These are phyloP conservation scores for Nasonia longicornis DNA, from an alignment of 1,140 invertebrate genomes.

Conservation along the genomic window DNA sequence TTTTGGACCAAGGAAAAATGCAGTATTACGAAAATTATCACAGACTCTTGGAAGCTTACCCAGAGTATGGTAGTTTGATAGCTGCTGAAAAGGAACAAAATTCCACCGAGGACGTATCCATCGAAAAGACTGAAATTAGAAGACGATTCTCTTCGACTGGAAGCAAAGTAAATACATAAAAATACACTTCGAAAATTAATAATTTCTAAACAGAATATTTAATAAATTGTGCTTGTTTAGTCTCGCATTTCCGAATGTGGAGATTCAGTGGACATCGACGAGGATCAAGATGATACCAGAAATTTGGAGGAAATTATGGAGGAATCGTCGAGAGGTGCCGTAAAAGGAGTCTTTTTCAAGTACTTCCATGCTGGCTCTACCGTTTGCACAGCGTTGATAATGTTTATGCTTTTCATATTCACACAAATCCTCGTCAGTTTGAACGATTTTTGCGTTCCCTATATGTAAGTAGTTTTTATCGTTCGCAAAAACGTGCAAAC, in stretches of 20 bases:
- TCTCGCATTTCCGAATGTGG: constrained; percentile 55
- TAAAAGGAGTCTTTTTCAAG: constrained; percentile 74
- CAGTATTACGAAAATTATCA: constrained; percentile 68
- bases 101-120: constrained; percentile 57
- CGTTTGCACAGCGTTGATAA: constrained; percentile 67
- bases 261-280: constrained; percentile 62
- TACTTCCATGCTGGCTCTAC: constrained; percentile 75
- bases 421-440: constrained; percentile 76
- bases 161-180: constrained; percentile 55
- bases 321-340: constrained; percentile 70
- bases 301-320: constrained; percentile 70
- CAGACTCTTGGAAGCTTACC: constrained; percentile 68
- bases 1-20: constrained; percentile 78
- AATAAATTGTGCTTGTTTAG: constrained; percentile 10
- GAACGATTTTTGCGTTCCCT: constrained; percentile 77
- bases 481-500: constrained; percentile 2
- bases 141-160: constrained; percentile 62
- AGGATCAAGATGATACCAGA: constrained; percentile 74
- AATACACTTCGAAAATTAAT: not conserved
- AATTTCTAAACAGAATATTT: constrained; percentile 9
- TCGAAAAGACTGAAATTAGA: constrained; percentile 51
- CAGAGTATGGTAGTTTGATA: constrained; percentile 60
- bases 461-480: constrained; percentile 67
- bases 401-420: constrained; percentile 70
- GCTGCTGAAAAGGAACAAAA: constrained; percentile 58